phyloP scores from a whole-genome alignment of 92 coral and sea anemone species.

The Porites rus region DNA sequence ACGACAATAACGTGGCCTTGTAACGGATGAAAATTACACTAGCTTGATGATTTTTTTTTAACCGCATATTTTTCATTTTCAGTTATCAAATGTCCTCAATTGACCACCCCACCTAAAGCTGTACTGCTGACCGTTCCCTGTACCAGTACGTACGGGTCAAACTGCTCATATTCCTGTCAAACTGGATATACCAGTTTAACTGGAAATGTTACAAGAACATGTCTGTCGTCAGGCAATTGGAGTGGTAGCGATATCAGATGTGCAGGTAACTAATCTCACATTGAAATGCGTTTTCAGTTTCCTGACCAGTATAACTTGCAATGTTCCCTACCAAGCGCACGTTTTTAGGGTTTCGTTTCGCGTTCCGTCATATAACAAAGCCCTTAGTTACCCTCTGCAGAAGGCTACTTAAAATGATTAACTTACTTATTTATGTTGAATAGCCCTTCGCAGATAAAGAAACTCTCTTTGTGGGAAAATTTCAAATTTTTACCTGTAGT shows the following conservation, averaged over 20 bases:
- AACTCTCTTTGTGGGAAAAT: no score
- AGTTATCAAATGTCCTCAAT: not conserved
- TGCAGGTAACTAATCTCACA: not conserved
- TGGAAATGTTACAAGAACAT: conserved; percentile 20
- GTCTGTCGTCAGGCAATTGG: conserved; percentile 41
- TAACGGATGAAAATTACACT: no score
- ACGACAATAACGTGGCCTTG: not conserved
- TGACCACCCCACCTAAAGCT: not conserved
- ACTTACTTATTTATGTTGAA: no score
- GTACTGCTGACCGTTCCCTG: not conserved
- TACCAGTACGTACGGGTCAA: not conserved
- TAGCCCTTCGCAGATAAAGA: no score
- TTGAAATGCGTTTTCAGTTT: no score
- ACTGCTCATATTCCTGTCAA: not conserved
- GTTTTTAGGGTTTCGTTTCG: no score
- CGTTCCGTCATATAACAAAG: no score
- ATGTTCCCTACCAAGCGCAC: no score
- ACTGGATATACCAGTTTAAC: not conserved
- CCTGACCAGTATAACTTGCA: no score
- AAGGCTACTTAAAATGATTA: no score
- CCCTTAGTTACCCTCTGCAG: no score
- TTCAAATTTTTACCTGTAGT: not conserved
- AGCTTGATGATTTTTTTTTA: no score
- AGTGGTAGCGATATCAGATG: conserved; percentile 35
- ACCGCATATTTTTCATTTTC: not conserved